These are phyloP conservation scores for Spodoptera litura DNA, from an alignment of 1,140 invertebrate genomes.

Conservation along the genomic window DNA sequence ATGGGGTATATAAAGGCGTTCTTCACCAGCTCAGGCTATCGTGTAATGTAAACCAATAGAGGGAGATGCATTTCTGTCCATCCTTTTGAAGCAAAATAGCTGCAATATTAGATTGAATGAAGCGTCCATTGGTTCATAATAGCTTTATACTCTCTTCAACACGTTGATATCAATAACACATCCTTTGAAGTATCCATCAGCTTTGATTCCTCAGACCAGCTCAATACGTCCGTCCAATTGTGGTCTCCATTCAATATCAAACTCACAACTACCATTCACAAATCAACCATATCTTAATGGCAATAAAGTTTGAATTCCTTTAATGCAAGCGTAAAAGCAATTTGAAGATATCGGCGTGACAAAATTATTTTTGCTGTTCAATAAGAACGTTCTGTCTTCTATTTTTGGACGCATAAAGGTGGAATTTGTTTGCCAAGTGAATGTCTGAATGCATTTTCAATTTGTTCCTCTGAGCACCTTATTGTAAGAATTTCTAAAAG, in stretches of 20 bases:
- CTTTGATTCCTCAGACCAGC: slow-evolving; percentile 20
- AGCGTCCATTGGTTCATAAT: too few relatives aligned
- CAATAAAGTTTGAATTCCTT: slow-evolving; percentile 26
- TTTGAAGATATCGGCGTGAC: slow-evolving; percentile 20
- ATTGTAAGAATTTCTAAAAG: slow-evolving; percentile 43
- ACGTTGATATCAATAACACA: slow-evolving; percentile 27
- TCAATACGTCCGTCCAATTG: slow-evolving; percentile 46
- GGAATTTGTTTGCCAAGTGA: background rate
- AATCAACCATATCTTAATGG: background rate
- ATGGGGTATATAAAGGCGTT: too few relatives aligned
- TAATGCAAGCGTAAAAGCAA: slow-evolving; percentile 20
- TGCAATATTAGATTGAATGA: too few relatives aligned
- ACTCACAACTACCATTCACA: background rate
- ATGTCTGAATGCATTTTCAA: background rate
- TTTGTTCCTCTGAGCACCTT: slow-evolving; percentile 12
- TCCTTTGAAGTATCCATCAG: slow-evolving; percentile 37
- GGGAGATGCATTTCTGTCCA: too few relatives aligned
- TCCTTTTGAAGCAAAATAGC: too few relatives aligned
- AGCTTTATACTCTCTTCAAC: too few relatives aligned
- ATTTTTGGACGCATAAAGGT: slow-evolving; percentile 1
- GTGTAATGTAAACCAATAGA: too few relatives aligned
- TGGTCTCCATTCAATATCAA: slow-evolving; percentile 34
- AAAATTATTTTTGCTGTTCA: background rate
- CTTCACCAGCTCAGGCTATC: too few relatives aligned
- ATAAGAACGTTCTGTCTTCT: background rate